Base-by-base conservation (phyloP, 2,888 invertebrate genomes). In the Yponomeuta plumbellus region DNA sequence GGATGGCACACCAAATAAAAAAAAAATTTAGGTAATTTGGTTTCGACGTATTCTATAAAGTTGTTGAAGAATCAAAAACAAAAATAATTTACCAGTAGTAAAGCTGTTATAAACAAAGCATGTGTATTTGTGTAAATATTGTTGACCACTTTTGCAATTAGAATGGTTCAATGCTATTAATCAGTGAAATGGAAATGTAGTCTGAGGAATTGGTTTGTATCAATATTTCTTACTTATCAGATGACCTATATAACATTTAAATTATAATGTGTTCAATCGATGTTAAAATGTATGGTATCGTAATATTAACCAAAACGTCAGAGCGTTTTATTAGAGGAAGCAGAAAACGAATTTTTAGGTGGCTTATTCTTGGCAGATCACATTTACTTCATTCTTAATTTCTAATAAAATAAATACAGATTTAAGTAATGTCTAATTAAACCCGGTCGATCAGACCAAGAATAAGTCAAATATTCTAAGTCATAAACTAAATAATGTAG, bases 321-420 rank as follows among this genome's bases (percentile, higher is more conserved):
- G 8, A 59, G 10, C 20, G 20, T 52, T 52, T 13, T 52, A 59
- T 59, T 80, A 83, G 78, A 85, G 86, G 87, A 86, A 85, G 11
- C 23, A 59, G 11, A 59, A 59, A 59, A 5, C 23, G 23, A 59
- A 59, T 59, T 11, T 59, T 21, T 23, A 59, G 11, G 21, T 6
- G 20, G 11, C 23, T 59, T 59, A 59, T 59, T 59, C 59, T 59
- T 59, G 22, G n/a, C 21, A 21, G 59, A 23, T 22, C 59, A 59
- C 23, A 59, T 59, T 22, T 52, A 17, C 4, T 52, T 17, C 10
- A 17, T 52, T 17, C 17, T 52, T 34, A 1, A 34, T 34, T 34
- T 34, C 8, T 34, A 34, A 34, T 8, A 34, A 34, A 34, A 34
- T 34, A 4, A 34, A 34, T 34, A 34, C 34, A 8, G 1, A 34